These are phyloP conservation scores for Eucriotettix oculatus DNA, from an alignment of 2,888 invertebrate species.

Conservation along the genomic window DNA sequence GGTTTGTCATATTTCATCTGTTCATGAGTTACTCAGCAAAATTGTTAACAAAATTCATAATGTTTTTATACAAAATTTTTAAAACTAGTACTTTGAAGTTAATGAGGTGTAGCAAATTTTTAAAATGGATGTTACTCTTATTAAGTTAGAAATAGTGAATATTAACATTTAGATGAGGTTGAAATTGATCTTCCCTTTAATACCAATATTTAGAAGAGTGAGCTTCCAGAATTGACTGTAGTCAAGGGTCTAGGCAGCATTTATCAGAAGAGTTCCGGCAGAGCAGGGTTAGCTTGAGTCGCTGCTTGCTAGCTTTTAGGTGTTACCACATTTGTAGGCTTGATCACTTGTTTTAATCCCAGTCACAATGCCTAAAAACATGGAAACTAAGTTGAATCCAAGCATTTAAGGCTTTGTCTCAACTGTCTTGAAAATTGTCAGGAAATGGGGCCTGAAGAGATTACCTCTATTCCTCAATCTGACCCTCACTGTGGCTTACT, in stretches of 20 bases:
- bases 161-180: conserved; percentile 11
- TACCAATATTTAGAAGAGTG: conserved; percentile 22
- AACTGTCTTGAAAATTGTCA: conserved; percentile 3
- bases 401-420: conserved; percentile 9
- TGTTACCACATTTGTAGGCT: conserved; percentile 26
- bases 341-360: conserved; percentile 12
- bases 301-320: conserved; percentile 27
- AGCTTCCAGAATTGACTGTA: conserved; percentile 25
- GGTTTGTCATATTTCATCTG: not conserved
- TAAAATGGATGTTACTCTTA: conserved; percentile 13
- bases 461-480: conserved; percentile 5
- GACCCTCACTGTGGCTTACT: conserved; percentile 12
- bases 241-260: conserved; percentile 15
- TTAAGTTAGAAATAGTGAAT: conserved; percentile 11
- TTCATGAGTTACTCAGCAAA: not conserved
- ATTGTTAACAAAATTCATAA: conserved; percentile 5
- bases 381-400: conserved; percentile 7
- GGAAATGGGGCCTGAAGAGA: conserved; percentile 9
- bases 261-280: conserved; percentile 12
- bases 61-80: conserved; percentile 10
- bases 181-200: conserved; percentile 14
- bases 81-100: conserved; percentile 7
- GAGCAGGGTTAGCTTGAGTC: conserved; percentile 25
- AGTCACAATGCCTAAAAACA: conserved; percentile 8
- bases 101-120: conserved; percentile 7